Evolutionary conservation across 2,888 invertebrate genomes (phyloP).

Genomic region (Empis livida): DNA sequence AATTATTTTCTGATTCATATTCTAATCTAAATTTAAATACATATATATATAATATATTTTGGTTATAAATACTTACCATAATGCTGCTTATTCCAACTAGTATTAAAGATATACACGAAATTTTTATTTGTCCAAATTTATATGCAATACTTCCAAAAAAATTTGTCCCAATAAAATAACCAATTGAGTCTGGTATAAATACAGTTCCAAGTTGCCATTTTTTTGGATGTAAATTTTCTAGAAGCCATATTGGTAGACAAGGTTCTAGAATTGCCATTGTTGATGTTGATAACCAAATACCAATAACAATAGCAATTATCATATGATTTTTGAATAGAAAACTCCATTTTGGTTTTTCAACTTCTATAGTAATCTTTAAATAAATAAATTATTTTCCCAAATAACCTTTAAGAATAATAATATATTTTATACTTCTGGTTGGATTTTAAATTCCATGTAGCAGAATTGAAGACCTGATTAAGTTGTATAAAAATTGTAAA

Average conservation of each 20-base stretch:
- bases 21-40: too few relatives aligned
- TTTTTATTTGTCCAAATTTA: slow-evolving; percentile 49
- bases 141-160: slow-evolving; percentile 56
- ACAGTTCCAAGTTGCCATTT: slow-evolving; percentile 66
- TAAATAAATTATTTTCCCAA: background rate
- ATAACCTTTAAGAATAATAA: background rate
- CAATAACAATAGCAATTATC: slow-evolving; percentile 48
- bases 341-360: slow-evolving; percentile 37
- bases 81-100: slow-evolving; percentile 50
- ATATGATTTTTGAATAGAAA: slow-evolving; percentile 48
- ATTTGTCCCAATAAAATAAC: slow-evolving; percentile 71
- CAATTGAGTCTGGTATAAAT: slow-evolving; percentile 74
- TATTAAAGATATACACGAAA: slow-evolving; percentile 48
- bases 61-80: slow-evolving; percentile 36
- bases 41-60: background rate
- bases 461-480: slow-evolving; percentile 22
- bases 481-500: background rate
- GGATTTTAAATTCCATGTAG: slow-evolving; percentile 28
- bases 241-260: slow-evolving; percentile 62
- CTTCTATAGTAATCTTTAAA: slow-evolving; percentile 14
- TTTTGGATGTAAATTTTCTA: slow-evolving; percentile 27
- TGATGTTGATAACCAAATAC: slow-evolving; percentile 65
- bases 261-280: slow-evolving; percentile 75
- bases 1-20: too few relatives aligned
- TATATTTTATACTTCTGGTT: slow-evolving; percentile 20